Percentiles rank a stretch among this genome's conserved stretches.
These are phyloP conservation scores for Salarias fasciatus DNA, from an alignment of 2,797 vertebrate species.

Conservation along the genomic window DNA sequence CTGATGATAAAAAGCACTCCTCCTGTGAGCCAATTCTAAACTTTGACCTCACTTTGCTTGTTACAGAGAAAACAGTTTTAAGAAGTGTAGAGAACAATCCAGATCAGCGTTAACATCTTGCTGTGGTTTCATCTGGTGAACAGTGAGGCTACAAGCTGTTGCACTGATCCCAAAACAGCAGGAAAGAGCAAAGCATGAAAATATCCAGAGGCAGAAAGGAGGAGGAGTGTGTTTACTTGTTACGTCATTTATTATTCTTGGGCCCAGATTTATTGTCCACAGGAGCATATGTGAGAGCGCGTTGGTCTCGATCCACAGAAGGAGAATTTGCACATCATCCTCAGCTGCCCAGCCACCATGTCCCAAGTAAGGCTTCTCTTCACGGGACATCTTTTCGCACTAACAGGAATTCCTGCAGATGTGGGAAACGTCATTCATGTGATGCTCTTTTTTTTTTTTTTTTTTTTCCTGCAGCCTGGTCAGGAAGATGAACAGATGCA, in stretches of 20 bases:
- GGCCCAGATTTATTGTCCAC: constrained; percentile 64
- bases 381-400: too few relatives aligned
- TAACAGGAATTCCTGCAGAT: too few relatives aligned
- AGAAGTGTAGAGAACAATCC: neutral
- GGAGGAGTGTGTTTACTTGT: constrained; percentile 70
- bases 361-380: constrained; percentile 73
- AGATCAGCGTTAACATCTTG: neutral
- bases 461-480: constrained; percentile 43
- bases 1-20: constrained; percentile 1
- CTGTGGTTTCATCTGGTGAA: constrained; percentile 17
- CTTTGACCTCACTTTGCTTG: constrained; percentile 2
- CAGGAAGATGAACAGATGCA: constrained; percentile 80
- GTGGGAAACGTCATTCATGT: too few relatives aligned
- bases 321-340: constrained; percentile 14
- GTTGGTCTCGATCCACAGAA: constrained; percentile 19
- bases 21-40: constrained; percentile 13
- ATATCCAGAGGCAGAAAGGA: constrained; percentile 50
- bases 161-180: constrained; percentile 47
- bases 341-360: constrained; percentile 63
- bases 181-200: constrained; percentile 38
- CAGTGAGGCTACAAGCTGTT: constrained; percentile 7
- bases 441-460: neutral
- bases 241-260: constrained; percentile 62
- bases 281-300: constrained; percentile 33
- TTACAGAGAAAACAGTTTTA: neutral